A percentile compares a stretch with the other conserved stretches of the same genome.
These are phyloP conservation scores for Agrochola circellaris DNA, from an alignment of 2,888 invertebrate genomes.

Conservation along the genomic window DNA sequence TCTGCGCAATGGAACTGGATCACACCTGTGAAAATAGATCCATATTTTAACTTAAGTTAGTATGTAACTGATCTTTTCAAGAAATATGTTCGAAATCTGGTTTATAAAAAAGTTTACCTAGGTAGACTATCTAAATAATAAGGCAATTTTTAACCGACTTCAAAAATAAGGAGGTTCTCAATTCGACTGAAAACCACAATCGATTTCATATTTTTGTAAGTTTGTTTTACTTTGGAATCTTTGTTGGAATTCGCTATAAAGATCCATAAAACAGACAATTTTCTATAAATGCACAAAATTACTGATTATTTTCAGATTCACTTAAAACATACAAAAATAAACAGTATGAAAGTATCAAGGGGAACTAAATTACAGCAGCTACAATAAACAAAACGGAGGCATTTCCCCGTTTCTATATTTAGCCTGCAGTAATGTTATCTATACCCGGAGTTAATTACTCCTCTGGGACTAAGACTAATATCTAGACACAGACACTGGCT, in stretches of 20 bases:
- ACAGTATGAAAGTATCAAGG: neutral
- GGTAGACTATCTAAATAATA: too few relatives aligned
- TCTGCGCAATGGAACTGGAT: conserved; percentile 28
- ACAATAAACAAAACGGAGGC: conserved; percentile 30
- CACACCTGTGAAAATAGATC: conserved; percentile 20
- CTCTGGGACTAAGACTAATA: conserved; percentile 42
- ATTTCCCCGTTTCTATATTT: conserved; percentile 42
- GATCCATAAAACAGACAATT: neutral
- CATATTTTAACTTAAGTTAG: conserved; percentile 11
- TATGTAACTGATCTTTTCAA: neutral
- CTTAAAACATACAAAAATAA: neutral
- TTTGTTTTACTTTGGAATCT: too few relatives aligned
- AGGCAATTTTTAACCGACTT: too few relatives aligned
- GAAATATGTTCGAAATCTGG: neutral
- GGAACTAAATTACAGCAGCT: conserved; percentile 18
- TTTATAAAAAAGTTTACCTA: neutral
- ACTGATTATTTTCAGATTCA: neutral
- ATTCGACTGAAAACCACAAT: too few relatives aligned
- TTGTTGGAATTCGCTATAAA: too few relatives aligned
- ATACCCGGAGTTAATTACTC: conserved; percentile 53
- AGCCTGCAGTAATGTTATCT: conserved; percentile 55
- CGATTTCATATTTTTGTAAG: too few relatives aligned
- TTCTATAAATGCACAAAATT: too few relatives aligned
- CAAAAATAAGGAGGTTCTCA: too few relatives aligned
- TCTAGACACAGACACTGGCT: conserved; percentile 22